Percentiles rank a stretch among this genome's conserved stretches.
phyloP scores from a whole-genome alignment of 2,888 invertebrate genomes.

The Crepidodera aurea region DNA sequence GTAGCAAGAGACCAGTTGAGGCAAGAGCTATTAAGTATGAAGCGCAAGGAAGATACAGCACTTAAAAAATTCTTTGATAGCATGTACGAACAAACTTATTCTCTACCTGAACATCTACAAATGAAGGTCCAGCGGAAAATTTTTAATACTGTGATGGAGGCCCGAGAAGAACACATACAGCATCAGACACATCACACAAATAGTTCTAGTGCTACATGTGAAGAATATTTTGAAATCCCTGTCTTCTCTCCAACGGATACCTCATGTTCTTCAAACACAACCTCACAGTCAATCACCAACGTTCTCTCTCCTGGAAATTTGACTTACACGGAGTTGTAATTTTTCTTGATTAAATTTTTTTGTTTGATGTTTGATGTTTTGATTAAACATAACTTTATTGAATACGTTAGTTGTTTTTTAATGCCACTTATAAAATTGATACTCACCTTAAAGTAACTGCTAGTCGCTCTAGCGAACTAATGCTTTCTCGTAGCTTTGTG shows the following conservation, averaged over 20 bases:
- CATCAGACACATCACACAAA: conserved; percentile 4
- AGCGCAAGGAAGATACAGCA: conserved; percentile 19
- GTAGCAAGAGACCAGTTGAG: conserved; percentile 17
- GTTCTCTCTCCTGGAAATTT: conserved; percentile 4
- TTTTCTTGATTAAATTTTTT: conserved; percentile 3
- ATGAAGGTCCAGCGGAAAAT: conserved; percentile 21
- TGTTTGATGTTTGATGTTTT: conserved; percentile 4
- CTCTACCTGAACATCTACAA: conserved; percentile 26
- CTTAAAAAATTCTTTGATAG: conserved; percentile 24
- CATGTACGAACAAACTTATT: conserved; percentile 13
- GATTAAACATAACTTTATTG: neutral
- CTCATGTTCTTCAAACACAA: conserved; percentile 3
- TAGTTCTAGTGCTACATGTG: neutral
- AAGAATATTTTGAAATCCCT: conserved; percentile 2
- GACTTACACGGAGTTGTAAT: conserved; percentile 6
- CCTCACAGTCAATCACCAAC: conserved; percentile 7
- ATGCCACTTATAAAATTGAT: conserved; percentile 6
- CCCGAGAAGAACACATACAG: conserved; percentile 19
- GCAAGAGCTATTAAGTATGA: conserved; percentile 3
- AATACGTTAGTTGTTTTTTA: conserved; percentile 7
- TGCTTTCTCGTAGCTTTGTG: conserved; percentile 18
- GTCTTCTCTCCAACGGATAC: conserved; percentile 5
- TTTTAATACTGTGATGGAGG: conserved; percentile 20
- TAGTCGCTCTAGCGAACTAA: conserved; percentile 9
- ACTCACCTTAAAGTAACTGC: conserved; percentile 9